phyloP scores from a whole-genome alignment of 2,888 invertebrate species.

The Elgonia sp. region DNA sequence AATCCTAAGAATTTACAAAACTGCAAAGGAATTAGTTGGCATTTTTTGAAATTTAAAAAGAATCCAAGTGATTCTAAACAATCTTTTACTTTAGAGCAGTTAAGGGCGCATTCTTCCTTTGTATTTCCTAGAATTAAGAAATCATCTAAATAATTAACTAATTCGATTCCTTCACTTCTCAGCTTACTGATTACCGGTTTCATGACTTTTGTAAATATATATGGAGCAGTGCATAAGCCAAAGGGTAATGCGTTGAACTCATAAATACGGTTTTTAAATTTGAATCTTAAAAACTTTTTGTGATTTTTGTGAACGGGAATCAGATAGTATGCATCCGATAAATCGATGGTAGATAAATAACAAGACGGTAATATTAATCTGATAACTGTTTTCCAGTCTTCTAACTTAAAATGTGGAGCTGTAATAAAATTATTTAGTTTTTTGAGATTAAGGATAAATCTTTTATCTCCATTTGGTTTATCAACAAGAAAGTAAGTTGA shows the following conservation, averaged over 20 bases:
- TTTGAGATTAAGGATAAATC: conserved; percentile 50
- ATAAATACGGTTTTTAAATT: conserved; percentile 35
- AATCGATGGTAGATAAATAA: conserved; percentile 58
- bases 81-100: not conserved
- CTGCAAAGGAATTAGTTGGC: not conserved
- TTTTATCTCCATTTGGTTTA: conserved; percentile 6
- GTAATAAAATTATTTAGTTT: conserved; percentile 61
- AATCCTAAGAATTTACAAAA: not conserved
- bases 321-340: conserved; percentile 64
- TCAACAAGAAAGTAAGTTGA: conserved; percentile 28
- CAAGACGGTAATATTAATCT: conserved; percentile 35
- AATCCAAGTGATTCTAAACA: conserved; percentile 49
- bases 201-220: conserved; percentile 70
- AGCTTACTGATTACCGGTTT: conserved; percentile 53
- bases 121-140: conserved; percentile 34
- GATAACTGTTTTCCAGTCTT: conserved; percentile 59
- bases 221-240: conserved; percentile 65
- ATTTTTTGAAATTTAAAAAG: conserved; percentile 60
- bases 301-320: conserved; percentile 38
- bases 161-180: conserved; percentile 29
- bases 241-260: conserved; percentile 74
- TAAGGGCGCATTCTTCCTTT: not conserved
- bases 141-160: conserved; percentile 69
- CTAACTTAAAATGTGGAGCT: conserved; percentile 67
- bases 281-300: conserved; percentile 68